A percentile compares a stretch with the other conserved stretches of the same genome.
phyloP scores from a whole-genome alignment of 2,888 invertebrate species.

The Netelia melanura region DNA sequence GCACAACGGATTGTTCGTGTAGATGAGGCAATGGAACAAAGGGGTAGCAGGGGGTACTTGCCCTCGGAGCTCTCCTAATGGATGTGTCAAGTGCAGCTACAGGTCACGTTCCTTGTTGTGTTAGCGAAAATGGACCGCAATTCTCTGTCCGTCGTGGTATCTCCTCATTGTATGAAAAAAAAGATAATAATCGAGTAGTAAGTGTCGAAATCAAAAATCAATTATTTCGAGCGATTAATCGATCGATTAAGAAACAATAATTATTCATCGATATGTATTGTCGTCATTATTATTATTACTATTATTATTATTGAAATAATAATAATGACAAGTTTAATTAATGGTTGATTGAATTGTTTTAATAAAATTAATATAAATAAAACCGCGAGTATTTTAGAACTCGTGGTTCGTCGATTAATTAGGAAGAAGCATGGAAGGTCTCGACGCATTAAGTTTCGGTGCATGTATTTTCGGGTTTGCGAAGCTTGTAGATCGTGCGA shows the following conservation, averaged over 20 bases:
- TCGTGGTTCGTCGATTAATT: conserved; percentile 1
- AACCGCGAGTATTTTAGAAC: not conserved
- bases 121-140: conserved; percentile 31
- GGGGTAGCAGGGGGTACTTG: conserved; percentile 52
- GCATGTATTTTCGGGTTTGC: conserved; percentile 26
- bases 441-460: not conserved
- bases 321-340: too few relatives aligned
- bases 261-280: too few relatives aligned
- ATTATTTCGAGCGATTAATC: conserved; percentile 2
- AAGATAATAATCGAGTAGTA: too few relatives aligned
- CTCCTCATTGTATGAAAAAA: not conserved
- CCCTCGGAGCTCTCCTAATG: conserved; percentile 69
- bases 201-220: not conserved
- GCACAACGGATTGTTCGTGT: conserved; percentile 61
- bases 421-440: not conserved
- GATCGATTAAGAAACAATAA: not conserved
- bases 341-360: too few relatives aligned
- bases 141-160: conserved; percentile 25
- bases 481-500: conserved; percentile 14
- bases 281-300: too few relatives aligned
- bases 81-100: conserved; percentile 74
- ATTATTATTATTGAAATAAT: too few relatives aligned
- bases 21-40: conserved; percentile 57
- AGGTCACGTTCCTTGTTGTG: conserved; percentile 61
- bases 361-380: too few relatives aligned